These are phyloP conservation scores for Galeruca laticollis DNA, from an alignment of 2,888 invertebrate species.

Conservation along the genomic window DNA sequence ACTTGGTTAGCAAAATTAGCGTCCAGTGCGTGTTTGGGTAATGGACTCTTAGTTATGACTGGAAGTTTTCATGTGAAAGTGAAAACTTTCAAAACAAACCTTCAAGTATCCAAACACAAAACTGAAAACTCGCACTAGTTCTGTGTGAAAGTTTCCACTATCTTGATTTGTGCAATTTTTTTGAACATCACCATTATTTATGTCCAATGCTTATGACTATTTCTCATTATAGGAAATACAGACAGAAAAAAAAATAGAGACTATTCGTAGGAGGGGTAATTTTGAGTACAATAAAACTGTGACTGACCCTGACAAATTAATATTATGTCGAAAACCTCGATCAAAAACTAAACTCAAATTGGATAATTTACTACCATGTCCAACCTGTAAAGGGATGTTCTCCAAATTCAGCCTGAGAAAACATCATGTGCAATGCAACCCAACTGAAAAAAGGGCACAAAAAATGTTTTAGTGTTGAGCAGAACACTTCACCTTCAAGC, in stretches of 20 bases:
- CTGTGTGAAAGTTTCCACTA: slow-evolving; percentile 8
- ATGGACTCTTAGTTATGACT: too few species aligned
- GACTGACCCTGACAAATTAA: slow-evolving; percentile 15
- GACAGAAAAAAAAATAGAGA: slow-evolving; percentile 24
- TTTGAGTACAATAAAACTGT: slow-evolving; percentile 26
- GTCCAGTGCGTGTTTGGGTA: too few species aligned
- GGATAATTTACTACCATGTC: slow-evolving; percentile 15
- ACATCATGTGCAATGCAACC: slow-evolving; percentile 15
- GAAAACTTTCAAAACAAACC: not conserved
- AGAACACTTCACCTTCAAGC: slow-evolving; percentile 22
- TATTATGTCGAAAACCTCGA: slow-evolving; percentile 19
- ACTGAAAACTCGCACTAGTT: slow-evolving; percentile 14
- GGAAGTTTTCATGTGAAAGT: too few species aligned
- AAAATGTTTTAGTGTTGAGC: slow-evolving; percentile 20
- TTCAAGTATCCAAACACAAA: slow-evolving; percentile 7
- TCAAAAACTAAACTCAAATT: slow-evolving; percentile 21
- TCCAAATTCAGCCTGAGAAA: slow-evolving; percentile 15
- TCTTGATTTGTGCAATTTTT: slow-evolving; percentile 16
- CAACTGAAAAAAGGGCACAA: slow-evolving; percentile 19
- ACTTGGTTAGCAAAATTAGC: too few species aligned
- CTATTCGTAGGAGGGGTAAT: slow-evolving; percentile 21
- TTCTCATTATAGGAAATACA: slow-evolving; percentile 6
- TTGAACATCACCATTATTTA: slow-evolving; percentile 12
- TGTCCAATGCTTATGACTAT: slow-evolving; percentile 16
- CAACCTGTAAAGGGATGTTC: slow-evolving; percentile 17